Evolutionary conservation across 2,797 vertebrate genomes (phyloP).

Genomic region (Karalla daura): DNA sequence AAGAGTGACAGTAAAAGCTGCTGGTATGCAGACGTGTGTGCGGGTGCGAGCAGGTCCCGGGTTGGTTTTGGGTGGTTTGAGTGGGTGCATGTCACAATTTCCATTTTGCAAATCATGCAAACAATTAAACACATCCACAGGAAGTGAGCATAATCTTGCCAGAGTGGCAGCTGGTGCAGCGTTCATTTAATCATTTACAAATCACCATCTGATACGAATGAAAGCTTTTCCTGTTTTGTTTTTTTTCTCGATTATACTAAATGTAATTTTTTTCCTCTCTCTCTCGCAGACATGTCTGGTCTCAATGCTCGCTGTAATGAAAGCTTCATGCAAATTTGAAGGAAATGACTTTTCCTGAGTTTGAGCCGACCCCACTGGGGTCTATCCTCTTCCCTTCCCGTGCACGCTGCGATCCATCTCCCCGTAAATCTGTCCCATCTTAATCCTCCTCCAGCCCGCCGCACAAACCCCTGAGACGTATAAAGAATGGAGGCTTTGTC

Average conservation of each 20-base stretch:
- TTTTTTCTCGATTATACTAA: conserved; percentile 16
- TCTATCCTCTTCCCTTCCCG: conserved; percentile 25
- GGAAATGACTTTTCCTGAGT: conserved; percentile 31
- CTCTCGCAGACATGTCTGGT: neutral
- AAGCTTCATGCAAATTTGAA: conserved; percentile 19
- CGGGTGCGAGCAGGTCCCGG: neutral
- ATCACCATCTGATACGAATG: conserved; percentile 17
- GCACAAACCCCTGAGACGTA: conserved; percentile 40
- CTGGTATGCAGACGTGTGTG: neutral
- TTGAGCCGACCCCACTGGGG: conserved; percentile 25
- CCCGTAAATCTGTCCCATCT: conserved; percentile 57
- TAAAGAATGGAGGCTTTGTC: conserved; percentile 73
- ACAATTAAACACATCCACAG: conserved; percentile 10
- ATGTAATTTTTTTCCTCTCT: conserved; percentile 10
- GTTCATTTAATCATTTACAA: conserved; percentile 48
- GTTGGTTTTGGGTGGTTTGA: neutral
- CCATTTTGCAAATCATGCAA: conserved; percentile 14
- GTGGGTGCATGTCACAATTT: conserved; percentile 20
- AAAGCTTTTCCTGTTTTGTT: conserved; percentile 1
- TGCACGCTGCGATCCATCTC: conserved; percentile 20
- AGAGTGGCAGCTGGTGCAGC: neutral
- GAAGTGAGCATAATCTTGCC: conserved; percentile 6
- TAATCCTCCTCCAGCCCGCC: conserved; percentile 60
- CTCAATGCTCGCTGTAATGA: conserved; percentile 22
- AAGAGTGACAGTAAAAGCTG: neutral